Base-by-base conservation (phyloP, 2,888 invertebrate genomes). In the Mantis religiosa region DNA sequence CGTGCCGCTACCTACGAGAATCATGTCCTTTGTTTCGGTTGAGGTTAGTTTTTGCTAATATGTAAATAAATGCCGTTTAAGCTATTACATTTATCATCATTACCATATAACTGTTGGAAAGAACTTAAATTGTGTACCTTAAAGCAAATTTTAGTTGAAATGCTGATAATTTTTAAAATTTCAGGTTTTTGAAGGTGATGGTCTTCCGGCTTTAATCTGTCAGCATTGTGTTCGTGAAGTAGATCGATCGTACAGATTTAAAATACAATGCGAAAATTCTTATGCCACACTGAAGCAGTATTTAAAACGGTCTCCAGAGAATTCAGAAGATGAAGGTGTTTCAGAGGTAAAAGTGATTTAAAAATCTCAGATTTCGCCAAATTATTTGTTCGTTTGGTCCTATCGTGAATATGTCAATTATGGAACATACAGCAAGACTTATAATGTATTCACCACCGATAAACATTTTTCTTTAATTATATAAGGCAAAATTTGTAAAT, bases 181-280 rank as follows among this genome's bases (percentile, higher is more conserved):
- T 88, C 90, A 94, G 94, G 93, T 94, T 15, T 90, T 92, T 88
- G 92, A 93, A 92, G 93, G 92, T 85, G 94, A 94, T 92, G 94
- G 94, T 28, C 92, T 94, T 87, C 94, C 94, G 27, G 92, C 93
- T 90, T 92, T 93, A 20, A 93, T 94, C 92, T 94, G 94, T 90
- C 93, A 94, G n/a, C 94, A 94, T 91, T 94, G 94, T 91, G 93
- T 94, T 71, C 91, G 94, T 14, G 94, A 94, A 91, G 93, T 94
- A 89, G 94, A 94, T 91, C 92, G 94, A 89, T 94, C 94, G 2
- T 94, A 94, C 90, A 93, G 94, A 34, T 94, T 94, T 90, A 94
- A 94, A 91, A 93, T 94, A 90, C 92, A 93, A 91, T 94, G 94
- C 90, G 94, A 94, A 92, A 93, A 93, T 91, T 93, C 94, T 0